Evolutionary conservation across 2,888 invertebrate genomes (phyloP).

Genomic region (Phragmatobia fuliginosa): DNA sequence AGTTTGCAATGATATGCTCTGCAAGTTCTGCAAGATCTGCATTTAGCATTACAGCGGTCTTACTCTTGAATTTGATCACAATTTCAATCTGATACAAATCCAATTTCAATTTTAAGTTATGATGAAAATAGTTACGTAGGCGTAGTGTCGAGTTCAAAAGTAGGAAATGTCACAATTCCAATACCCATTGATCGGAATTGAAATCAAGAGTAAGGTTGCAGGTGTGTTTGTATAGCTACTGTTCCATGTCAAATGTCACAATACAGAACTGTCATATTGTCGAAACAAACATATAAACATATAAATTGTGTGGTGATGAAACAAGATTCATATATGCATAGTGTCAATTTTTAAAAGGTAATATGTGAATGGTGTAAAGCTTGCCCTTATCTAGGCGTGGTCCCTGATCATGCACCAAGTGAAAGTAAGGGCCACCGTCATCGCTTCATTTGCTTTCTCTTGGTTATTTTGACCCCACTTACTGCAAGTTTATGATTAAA

Average conservation of each 20-base stretch:
- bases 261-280: no score
- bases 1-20: conserved; percentile 17
- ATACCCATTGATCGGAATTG: no score
- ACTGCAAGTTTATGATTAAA: conserved; percentile 8
- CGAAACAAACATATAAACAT: neutral
- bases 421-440: conserved; percentile 78
- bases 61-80: no score
- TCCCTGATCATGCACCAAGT: conserved; percentile 58
- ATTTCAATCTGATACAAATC: no score
- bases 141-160: no score
- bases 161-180: no score
- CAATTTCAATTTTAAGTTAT: no score
- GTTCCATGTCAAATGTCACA: conserved; percentile 6
- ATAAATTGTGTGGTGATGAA: neutral
- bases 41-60: conserved; percentile 4
- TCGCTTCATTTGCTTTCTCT: conserved; percentile 71
- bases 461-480: conserved; percentile 66
- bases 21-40: no score
- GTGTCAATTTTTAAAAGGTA: neutral
- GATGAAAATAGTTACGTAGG: no score
- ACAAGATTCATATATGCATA: neutral
- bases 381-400: conserved; percentile 52
- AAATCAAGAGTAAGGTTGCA: no score
- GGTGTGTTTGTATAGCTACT: conserved; percentile 17
- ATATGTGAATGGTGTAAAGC: conserved; percentile 21